Percentiles rank a stretch among this genome's conserved stretches.
These are phyloP conservation scores for Baccha elongata DNA, from an alignment of 2,888 invertebrate species.

Conservation along the genomic window DNA sequence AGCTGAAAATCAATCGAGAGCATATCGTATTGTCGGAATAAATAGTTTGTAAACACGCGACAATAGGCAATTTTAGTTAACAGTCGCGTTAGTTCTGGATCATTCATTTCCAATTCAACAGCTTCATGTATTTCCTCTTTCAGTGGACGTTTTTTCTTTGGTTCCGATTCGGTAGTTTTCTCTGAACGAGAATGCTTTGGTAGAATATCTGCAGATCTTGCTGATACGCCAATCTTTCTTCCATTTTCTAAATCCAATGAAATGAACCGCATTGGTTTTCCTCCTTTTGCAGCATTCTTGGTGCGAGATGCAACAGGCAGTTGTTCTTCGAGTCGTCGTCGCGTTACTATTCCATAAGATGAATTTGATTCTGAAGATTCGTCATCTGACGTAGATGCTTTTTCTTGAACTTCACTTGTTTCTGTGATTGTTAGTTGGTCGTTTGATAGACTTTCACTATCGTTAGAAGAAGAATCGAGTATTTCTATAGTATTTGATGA, in stretches of 20 bases:
- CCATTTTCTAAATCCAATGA: neutral
- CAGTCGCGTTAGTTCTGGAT: conserved; percentile 30
- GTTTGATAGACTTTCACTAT: neutral
- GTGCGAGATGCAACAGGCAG: conserved; percentile 18
- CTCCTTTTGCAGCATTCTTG: neutral
- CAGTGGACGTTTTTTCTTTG: neutral
- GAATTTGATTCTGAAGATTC: neutral
- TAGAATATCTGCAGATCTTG: neutral
- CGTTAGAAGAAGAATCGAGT: neutral
- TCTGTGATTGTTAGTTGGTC: neutral
- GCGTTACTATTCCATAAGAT: neutral
- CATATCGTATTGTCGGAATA: conserved; percentile 62
- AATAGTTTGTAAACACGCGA: conserved; percentile 58
- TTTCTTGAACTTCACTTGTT: neutral
- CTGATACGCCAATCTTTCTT: neutral
- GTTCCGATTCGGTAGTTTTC: neutral
- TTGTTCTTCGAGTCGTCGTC: conserved; percentile 4
- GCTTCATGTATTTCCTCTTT: conserved; percentile 16
- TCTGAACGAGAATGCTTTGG: no score
- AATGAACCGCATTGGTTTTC: neutral
- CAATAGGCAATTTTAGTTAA: conserved; percentile 56
- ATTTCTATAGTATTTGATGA: neutral
- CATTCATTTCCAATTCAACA: conserved; percentile 16
- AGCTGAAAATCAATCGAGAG: conserved; percentile 58
- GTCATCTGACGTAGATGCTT: neutral